Evolutionary conservation across 2,113 vertebrate species (phyloP).

Genomic region (Puma concolor): DNA sequence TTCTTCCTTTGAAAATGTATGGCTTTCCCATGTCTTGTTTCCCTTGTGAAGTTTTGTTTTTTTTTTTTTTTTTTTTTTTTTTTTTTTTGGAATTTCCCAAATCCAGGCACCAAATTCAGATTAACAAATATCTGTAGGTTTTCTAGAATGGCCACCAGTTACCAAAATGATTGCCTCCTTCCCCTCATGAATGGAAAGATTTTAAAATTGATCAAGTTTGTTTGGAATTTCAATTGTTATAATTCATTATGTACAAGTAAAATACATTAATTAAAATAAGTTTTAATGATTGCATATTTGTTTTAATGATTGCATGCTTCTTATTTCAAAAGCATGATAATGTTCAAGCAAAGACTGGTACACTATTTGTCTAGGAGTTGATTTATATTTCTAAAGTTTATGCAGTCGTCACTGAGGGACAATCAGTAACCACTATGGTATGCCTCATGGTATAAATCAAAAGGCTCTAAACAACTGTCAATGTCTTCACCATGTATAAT

Average conservation of each 20-base stretch:
- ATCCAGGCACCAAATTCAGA: neutral
- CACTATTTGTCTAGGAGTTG: neutral
- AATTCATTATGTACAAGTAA: neutral
- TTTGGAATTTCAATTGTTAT: neutral
- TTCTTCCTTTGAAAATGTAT: neutral
- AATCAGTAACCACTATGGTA: neutral
- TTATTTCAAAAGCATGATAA: neutral
- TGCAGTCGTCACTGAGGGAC: neutral
- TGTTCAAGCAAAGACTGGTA: neutral
- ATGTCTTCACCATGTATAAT: neutral
- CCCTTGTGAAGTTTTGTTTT: neutral
- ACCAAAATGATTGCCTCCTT: neutral
- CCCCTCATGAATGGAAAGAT: neutral
- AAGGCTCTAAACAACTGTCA: neutral
- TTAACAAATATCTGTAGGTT: neutral
- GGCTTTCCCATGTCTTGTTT: neutral
- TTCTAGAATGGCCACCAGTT: neutral
- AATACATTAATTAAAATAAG: neutral
- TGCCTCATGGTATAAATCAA: neutral
- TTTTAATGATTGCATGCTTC: neutral
- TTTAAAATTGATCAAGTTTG: neutral
- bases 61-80: neutral
- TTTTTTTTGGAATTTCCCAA: neutral
- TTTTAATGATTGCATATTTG: neutral
- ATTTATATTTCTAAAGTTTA: constrained; percentile 2